A percentile compares a stretch with the other conserved stretches of the same genome.
Evolutionary conservation across 2,797 vertebrate species (phyloP).

Genomic region (Botia kubotai): DNA sequence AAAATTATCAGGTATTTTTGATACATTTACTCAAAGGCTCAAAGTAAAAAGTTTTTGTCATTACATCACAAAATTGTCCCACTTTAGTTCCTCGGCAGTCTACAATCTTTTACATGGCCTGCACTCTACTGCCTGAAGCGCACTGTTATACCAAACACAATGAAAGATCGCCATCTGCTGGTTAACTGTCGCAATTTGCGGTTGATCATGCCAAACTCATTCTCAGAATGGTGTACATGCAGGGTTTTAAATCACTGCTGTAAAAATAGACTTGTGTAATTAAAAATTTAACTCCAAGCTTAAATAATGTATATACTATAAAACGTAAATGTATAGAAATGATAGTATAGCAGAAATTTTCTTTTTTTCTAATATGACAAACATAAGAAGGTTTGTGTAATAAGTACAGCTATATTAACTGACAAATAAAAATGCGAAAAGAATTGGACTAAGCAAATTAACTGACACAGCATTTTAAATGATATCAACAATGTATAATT

Average conservation of each 20-base stretch:
- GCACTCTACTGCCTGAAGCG: background rate
- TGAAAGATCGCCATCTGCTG: conserved; percentile 37
- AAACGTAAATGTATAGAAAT: background rate
- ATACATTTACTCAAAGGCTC: background rate
- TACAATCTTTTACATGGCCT: background rate
- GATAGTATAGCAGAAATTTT: background rate
- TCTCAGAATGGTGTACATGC: background rate
- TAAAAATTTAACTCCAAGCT: too few species aligned
- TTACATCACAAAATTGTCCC: too few species aligned
- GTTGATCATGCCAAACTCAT: background rate
- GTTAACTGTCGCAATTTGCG: background rate
- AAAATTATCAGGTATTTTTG: background rate
- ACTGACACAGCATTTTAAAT: background rate
- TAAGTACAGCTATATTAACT: background rate
- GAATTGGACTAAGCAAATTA: background rate
- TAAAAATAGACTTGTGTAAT: too few species aligned
- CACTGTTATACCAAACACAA: background rate
- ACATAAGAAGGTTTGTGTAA: background rate
- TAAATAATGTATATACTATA: background rate
- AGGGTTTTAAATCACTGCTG: too few species aligned
- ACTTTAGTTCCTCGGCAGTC: background rate
- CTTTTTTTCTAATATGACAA: background rate
- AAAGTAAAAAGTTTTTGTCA: background rate
- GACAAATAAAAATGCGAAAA: background rate
- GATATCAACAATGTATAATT: background rate